phyloP scores from a whole-genome alignment of 2,113 vertebrate genomes.

The Ammodytes marinus region DNA sequence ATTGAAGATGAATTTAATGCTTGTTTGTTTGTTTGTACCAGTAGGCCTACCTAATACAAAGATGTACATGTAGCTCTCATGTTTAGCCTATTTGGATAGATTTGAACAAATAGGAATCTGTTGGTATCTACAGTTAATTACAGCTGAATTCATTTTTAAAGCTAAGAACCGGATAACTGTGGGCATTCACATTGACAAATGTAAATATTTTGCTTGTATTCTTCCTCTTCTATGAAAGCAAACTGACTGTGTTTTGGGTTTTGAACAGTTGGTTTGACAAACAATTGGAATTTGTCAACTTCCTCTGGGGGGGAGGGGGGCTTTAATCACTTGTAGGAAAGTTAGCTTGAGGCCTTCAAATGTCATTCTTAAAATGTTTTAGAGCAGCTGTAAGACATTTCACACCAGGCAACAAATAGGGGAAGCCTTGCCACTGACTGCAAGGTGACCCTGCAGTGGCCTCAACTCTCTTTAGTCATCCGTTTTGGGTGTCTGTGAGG shows the following conservation, averaged over 20 bases:
- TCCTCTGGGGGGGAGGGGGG: too few species aligned
- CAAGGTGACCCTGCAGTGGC: background rate
- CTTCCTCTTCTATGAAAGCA: background rate
- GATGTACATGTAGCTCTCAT: background rate
- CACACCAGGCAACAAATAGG: conserved; percentile 13
- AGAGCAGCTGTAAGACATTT: conserved; percentile 27
- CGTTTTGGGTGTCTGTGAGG: background rate
- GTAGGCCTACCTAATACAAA: background rate
- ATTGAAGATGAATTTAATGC: background rate
- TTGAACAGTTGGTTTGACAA: background rate
- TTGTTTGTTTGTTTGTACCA: background rate
- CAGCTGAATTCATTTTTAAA: background rate
- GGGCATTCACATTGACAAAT: background rate
- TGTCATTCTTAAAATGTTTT: conserved; percentile 1
- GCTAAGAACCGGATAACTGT: background rate
- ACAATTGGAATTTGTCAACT: background rate
- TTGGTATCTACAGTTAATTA: background rate
- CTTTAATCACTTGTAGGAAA: too few species aligned
- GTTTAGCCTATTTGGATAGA: too few species aligned
- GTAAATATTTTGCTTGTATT: background rate
- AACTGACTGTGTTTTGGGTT: background rate
- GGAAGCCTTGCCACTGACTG: background rate
- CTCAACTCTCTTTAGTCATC: background rate
- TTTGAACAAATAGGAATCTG: background rate
- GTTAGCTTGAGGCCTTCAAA: background rate